phyloP scores from a whole-genome alignment of 2,888 invertebrate species.

The Anaspis maculata region DNA sequence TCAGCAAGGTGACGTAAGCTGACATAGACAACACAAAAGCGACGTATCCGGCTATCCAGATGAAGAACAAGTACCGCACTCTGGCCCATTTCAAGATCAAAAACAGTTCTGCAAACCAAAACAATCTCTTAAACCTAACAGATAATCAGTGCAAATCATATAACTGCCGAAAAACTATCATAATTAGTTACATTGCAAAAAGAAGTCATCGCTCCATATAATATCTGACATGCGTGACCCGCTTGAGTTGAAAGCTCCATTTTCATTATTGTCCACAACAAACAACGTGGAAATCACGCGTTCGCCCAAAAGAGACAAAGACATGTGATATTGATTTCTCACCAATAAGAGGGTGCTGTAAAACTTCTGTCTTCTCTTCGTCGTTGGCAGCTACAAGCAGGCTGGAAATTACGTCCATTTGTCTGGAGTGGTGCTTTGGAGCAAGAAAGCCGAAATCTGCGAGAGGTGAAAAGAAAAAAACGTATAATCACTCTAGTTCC shows the following conservation, averaged over 20 bases:
- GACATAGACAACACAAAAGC: slow-evolving; percentile 41
- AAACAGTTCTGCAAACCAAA: slow-evolving; percentile 19
- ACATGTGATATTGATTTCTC: slow-evolving; percentile 11
- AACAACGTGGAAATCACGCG: no score
- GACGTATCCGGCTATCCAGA: slow-evolving; percentile 37
- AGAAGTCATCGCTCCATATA: no score
- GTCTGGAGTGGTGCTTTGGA: slow-evolving; percentile 33
- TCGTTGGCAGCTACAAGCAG: slow-evolving; percentile 38
- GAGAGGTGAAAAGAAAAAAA: slow-evolving; percentile 3
- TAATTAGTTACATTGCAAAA: slow-evolving; percentile 1
- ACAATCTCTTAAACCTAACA: no score
- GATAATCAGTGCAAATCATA: no score
- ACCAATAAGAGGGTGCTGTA: slow-evolving; percentile 44
- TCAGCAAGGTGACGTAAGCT: slow-evolving; percentile 29
- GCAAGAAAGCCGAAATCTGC: slow-evolving; percentile 40
- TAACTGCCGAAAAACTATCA: no score
- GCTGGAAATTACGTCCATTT: slow-evolving; percentile 42
- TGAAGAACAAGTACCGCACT: slow-evolving; percentile 43
- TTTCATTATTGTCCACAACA: no score
- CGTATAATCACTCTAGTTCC: no score
- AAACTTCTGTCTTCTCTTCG: slow-evolving; percentile 36
- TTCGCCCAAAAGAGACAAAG: no score
- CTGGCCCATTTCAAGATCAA: slow-evolving; percentile 44
- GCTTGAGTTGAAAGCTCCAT: no score
- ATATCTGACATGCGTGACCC: no score